phyloP scores from a whole-genome alignment of 2,888 invertebrate species.

The Macrophya annulata region DNA sequence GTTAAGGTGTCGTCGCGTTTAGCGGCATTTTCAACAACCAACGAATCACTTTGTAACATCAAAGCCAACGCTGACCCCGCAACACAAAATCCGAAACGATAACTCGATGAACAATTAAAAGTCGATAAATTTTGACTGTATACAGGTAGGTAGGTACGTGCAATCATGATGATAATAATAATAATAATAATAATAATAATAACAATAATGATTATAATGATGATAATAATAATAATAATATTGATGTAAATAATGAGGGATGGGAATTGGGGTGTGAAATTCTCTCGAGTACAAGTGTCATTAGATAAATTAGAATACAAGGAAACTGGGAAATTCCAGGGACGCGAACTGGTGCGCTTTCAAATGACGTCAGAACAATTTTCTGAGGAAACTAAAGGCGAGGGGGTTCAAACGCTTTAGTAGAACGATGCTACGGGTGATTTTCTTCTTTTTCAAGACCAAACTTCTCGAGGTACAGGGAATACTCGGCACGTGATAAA shows the following conservation, averaged over 20 bases:
- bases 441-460: constrained; percentile 45
- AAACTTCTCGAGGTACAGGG: constrained; percentile 36
- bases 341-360: constrained; percentile 19
- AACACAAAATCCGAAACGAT: not conserved
- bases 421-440: constrained; percentile 34
- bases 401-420: constrained; percentile 47
- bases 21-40: constrained; percentile 17
- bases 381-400: constrained; percentile 8
- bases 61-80: constrained; percentile 15
- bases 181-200: not conserved
- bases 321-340: not conserved
- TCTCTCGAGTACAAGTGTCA: not conserved
- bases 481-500: constrained; percentile 68
- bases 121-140: too few species aligned
- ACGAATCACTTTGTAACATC: constrained; percentile 28
- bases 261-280: not conserved
- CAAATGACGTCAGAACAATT: constrained; percentile 41
- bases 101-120: not conserved
- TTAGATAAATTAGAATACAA: not conserved
- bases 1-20: constrained; percentile 34
- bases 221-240: not conserved
- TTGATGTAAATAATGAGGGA: not conserved
- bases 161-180: too few species aligned
- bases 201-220: not conserved
- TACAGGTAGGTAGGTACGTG: too few species aligned